phyloP scores from a whole-genome alignment of 2,797 vertebrate genomes.

The Darevskia mixta region DNA sequence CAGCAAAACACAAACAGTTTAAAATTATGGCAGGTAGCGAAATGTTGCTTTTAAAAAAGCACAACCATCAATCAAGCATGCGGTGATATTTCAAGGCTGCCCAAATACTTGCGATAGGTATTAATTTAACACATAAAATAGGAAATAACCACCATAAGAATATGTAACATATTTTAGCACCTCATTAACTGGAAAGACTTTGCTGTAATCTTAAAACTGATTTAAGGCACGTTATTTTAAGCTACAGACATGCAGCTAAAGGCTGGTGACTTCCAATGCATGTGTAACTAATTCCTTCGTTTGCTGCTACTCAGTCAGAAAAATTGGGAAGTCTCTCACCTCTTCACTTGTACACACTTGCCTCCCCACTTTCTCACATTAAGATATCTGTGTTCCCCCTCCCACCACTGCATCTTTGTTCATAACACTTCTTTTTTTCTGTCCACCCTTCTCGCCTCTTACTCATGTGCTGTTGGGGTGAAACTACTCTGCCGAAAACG shows the following conservation, averaged over 20 bases:
- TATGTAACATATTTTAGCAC: neutral
- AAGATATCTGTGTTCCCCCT: neutral
- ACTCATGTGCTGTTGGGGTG: neutral
- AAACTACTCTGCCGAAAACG: neutral
- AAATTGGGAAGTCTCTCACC: neutral
- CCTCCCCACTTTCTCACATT: neutral
- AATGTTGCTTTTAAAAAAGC: fast-evolving
- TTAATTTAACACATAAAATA: neutral
- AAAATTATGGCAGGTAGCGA: neutral
- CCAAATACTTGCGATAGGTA: neutral
- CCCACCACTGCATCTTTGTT: neutral
- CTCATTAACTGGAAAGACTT: neutral
- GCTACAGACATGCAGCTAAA: neutral
- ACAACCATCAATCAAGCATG: neutral
- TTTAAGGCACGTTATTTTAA: neutral
- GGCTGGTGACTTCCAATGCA: neutral
- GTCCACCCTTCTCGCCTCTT: neutral
- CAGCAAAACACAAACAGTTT: slow-evolving; percentile 18
- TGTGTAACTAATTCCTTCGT: neutral
- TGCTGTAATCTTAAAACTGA: neutral
- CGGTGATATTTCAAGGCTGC: neutral
- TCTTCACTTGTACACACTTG: neutral
- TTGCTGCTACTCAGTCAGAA: neutral
- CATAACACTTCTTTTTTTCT: neutral
- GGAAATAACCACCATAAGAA: neutral